phyloP scores from a whole-genome alignment of 1,140 invertebrate genomes.

The Brachionus manjavacas region DNA sequence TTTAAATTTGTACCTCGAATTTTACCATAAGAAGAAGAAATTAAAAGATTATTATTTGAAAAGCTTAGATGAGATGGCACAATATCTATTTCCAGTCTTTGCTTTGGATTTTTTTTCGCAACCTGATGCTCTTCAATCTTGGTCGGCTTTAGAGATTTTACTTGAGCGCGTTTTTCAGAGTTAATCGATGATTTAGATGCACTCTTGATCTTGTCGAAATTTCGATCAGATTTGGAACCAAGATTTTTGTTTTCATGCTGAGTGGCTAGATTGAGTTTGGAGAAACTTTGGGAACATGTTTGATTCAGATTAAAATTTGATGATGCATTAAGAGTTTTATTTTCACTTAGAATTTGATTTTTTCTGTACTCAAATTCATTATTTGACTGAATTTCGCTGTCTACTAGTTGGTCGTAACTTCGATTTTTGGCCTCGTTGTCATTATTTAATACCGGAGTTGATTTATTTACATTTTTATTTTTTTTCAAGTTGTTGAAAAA shows the following conservation, averaged over 20 bases:
- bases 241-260: not conserved
- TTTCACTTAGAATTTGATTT: not conserved
- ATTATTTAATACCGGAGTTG: not conserved
- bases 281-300: not conserved
- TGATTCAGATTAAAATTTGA: not conserved
- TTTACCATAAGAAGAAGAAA: constrained; percentile 40
- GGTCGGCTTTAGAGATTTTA: not conserved
- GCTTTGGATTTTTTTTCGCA: not conserved
- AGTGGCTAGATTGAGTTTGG: not conserved
- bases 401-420: not conserved
- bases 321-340: not conserved
- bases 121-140: not conserved
- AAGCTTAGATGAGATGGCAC: constrained; percentile 27
- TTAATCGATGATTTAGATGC: not conserved
- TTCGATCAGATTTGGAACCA: not conserved
- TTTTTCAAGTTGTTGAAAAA: not conserved
- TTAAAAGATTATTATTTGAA: constrained; percentile 30
- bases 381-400: not conserved
- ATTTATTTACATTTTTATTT: constrained; percentile 12
- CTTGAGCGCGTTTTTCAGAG: not conserved
- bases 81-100: constrained; percentile 33
- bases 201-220: not conserved
- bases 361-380: not conserved
- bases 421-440: not conserved
- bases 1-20: not conserved